Percentiles rank a stretch among this genome's conserved stretches.
Conservation (phyloP, 1,140 invertebrate species). For the Leptopilina clavipes region DNA sequence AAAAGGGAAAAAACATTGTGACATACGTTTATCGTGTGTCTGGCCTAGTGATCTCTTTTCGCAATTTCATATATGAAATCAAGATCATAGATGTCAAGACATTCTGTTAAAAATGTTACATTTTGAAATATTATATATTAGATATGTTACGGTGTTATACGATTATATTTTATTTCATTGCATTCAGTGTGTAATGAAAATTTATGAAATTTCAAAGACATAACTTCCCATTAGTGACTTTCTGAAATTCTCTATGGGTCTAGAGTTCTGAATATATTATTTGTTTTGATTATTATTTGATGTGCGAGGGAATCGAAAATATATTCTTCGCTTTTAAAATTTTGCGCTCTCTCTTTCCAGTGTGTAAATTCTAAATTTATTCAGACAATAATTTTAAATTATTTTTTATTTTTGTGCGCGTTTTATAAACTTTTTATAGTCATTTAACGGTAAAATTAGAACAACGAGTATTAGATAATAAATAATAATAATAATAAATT, state of each 20-base stretch:
- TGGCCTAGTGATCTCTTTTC: not conserved
- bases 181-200: not conserved
- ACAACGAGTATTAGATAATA: too few species aligned
- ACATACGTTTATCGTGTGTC: not conserved
- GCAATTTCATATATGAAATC: not conserved
- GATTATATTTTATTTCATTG: not conserved
- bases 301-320: not conserved
- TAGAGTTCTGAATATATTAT: not conserved
- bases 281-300: conserved; percentile 2
- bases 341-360: too few species aligned
- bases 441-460: too few species aligned
- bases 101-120: not conserved
- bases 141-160: not conserved
- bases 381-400: not conserved
- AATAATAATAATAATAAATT: too few species aligned
- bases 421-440: too few species aligned
- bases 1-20: not conserved
- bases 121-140: not conserved
- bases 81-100: not conserved
- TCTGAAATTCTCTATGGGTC: not conserved
- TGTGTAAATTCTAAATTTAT: not conserved
- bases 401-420: too few species aligned
- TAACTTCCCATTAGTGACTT: conserved; percentile 1
- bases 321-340: not conserved
- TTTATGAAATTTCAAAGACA: conserved; percentile 30